These are phyloP conservation scores for Eupithecia abbreviata DNA, from an alignment of 2,888 invertebrate species.

Conservation along the genomic window DNA sequence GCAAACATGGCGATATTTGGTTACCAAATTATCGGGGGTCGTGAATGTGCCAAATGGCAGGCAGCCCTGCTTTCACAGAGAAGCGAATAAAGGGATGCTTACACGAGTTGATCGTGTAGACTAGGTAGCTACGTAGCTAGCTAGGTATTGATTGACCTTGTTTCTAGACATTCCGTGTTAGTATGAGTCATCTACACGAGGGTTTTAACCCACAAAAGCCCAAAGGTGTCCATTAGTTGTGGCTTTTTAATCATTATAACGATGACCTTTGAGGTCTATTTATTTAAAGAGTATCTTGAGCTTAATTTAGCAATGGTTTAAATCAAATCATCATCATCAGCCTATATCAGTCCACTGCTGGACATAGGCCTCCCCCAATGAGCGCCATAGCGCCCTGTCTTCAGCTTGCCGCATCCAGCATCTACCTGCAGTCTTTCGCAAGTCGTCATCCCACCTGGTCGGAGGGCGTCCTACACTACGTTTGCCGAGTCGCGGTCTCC, in stretches of 20 bases:
- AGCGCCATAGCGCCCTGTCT: no score
- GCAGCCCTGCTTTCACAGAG: conserved; percentile 31
- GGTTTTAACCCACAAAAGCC: not conserved
- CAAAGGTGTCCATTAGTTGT: not conserved
- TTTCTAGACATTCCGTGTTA: not conserved
- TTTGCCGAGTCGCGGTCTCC: no score
- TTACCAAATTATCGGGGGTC: conserved; percentile 7
- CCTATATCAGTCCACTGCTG: no score
- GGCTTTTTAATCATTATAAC: not conserved
- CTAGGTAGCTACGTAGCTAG: not conserved
- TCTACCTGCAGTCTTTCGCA: no score
- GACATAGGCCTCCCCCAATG: no score
- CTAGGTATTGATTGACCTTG: not conserved
- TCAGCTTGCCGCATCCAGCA: no score
- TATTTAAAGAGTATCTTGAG: no score
- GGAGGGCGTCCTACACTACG: no score
- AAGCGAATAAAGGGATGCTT: conserved; percentile 21
- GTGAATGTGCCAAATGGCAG: conserved; percentile 23
- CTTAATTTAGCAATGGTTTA: no score
- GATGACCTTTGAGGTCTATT: not conserved
- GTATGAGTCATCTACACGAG: not conserved
- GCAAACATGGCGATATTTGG: conserved; percentile 9
- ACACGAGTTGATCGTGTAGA: not conserved
- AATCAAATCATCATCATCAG: no score
- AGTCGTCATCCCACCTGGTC: no score